Base-by-base conservation (phyloP, 1,140 invertebrate genomes). In the Drosophila nigrodunni region DNA sequence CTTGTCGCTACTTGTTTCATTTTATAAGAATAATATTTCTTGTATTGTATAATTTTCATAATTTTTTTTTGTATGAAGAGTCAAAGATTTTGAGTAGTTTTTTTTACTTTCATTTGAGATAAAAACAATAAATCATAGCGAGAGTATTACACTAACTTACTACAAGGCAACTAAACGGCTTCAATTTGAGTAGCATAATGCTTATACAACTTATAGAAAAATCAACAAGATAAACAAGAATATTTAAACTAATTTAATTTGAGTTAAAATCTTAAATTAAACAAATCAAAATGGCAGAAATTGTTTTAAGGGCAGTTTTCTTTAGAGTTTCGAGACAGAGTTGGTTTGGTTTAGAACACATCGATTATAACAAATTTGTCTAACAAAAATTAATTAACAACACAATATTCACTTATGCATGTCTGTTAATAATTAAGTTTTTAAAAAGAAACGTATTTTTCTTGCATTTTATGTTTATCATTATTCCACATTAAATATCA, bases 111-210 rank as follows among this genome's bases (percentile, higher is more conserved):
- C 25, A 30, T 50, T 35, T 72, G 21, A 62, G 41, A 57, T 66
- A 70, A 76, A 76, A 69, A 70, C 50, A 54, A 62, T 49, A 87
- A 87, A 87, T 76, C 21, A 86, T 66, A 77, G 55, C 64, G 75
- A 82, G 79, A 73, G 62, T 67, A 47, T 77, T 79, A 79, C 13
- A 77, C 83, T 88, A 88, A 88, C 80, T 85, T 89, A 89, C 89
- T 91, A 91, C 89, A 91, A 91, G 89, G 89, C 89, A 91, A 91
- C 89, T 91, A 91, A 91, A 91, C 81, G 89, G 90, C 85, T 87
- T 87, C 69, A 88, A 87, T 88, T 59, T 83, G 79, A 66, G 78
- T 66, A 68, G 77, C 70, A 41, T 71, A 64, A 44, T 76, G 72
- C 65, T 87, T 54, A 15, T 62, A 10, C 66, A 77, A 80, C 69